phyloP scores from a whole-genome alignment of 2,797 vertebrate species.

The Ceyx erithaca region DNA sequence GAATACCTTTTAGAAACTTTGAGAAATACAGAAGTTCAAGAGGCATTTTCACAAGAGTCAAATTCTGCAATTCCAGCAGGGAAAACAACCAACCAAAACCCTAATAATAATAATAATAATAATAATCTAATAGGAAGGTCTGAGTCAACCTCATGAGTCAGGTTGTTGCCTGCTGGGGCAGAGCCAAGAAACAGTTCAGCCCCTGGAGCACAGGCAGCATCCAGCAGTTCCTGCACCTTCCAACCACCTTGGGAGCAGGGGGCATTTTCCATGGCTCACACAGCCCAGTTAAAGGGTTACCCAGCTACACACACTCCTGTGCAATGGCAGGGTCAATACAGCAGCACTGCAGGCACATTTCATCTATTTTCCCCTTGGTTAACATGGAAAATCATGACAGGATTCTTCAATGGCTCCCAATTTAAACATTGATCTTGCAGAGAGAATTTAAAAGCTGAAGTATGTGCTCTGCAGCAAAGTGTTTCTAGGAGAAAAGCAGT shows the following conservation, averaged over 20 bases:
- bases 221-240: not conserved
- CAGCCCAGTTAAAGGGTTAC: not conserved
- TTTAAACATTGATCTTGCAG: not conserved
- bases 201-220: not conserved
- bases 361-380: not conserved
- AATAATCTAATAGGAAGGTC: not conserved
- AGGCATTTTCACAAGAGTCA: not conserved
- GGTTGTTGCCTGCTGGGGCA: not conserved
- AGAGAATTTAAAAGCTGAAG: not conserved
- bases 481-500: not conserved
- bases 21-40: not conserved
- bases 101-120: not conserved
- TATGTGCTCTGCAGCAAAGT: not conserved
- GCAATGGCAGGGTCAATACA: not conserved
- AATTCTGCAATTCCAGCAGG: not conserved
- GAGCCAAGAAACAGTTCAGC: not conserved
- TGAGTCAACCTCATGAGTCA: not conserved
- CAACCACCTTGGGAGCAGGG: not conserved
- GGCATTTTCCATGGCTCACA: not conserved
- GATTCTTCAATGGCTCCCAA: not conserved
- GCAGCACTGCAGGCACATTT: not conserved
- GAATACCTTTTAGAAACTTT: not conserved
- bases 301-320: not conserved
- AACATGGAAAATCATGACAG: not conserved
- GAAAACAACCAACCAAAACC: not conserved